Evolutionary conservation across 1,140 invertebrate genomes (phyloP), one percentile per base, ranked within the genome.

Genomic region (Oedothorax gibbosus): DNA sequence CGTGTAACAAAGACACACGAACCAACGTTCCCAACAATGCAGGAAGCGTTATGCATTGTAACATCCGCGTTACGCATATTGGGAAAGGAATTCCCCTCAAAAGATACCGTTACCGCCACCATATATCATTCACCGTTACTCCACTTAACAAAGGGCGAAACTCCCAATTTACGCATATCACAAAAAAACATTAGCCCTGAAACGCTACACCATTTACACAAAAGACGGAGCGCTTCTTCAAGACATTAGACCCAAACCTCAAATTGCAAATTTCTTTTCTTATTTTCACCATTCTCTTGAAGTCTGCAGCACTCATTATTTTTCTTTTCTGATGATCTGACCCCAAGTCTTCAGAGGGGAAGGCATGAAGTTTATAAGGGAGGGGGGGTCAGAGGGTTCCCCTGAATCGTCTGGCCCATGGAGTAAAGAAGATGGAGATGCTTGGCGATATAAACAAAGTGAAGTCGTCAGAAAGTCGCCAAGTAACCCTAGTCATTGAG

Each of bases 171-270:
- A 76, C 62, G 71, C 72, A 84, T 73, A 82, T 82, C 80, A 82
- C 69, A 64, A 73, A 64, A 73, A 64, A 18, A 11, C 60, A 84
- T 84, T 84, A 75, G 68, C 81, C 35, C 57, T 75, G 81, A 84
- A 84, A 76, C 56, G 81, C 76, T 75, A 84, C 56, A 84, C 81
- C 81, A 76, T 84, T 84, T 84, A 84, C 80, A 73, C 81, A 84
- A 84, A 35, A 35, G 35, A 35, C 35, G 5, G 5, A 5, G 50
- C 9, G n/a, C 7, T 18, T 35, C 53, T 10, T 50, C 7, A 49
- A n/a, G 15, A 20, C 65, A 68, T 18, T 7, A 35, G 53, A 49
- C 0, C n/a, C 7, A 21, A 35, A 10, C 7, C 7, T 12, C 57
- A 71, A 35, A 76, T 54, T 53, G 35, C 50, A 75, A 79, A 84